Evolutionary conservation across 2,797 vertebrate species (phyloP).

Genomic region (Glossophaga mutica): DNA sequence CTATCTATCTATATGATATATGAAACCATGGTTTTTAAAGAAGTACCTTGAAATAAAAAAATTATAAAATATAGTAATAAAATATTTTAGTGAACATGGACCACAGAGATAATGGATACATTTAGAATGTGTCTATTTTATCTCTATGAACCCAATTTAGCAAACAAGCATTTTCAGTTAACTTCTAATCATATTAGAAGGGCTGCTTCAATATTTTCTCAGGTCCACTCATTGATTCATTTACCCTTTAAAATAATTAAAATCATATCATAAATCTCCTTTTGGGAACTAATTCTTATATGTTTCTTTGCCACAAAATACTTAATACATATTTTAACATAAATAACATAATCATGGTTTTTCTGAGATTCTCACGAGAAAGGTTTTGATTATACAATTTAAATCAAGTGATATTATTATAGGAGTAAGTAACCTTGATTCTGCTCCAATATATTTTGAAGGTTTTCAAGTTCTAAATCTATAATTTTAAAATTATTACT

Average conservation of each 20-base stretch:
- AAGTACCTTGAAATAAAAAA: not conserved
- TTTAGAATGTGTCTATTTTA: not conserved
- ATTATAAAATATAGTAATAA: not conserved
- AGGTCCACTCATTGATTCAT: not conserved
- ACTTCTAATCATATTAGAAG: not conserved
- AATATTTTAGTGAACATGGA: not conserved
- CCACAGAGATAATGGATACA: not conserved
- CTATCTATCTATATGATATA: not conserved
- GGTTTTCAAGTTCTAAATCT: slow-evolving; percentile 23
- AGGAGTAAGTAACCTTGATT: not conserved
- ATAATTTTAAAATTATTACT: not conserved
- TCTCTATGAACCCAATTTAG: not conserved
- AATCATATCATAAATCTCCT: slow-evolving; percentile 5
- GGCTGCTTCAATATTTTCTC: slow-evolving; percentile 17
- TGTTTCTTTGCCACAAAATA: not conserved
- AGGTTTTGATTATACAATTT: not conserved
- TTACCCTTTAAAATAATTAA: slow-evolving; percentile 36
- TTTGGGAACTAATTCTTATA: not conserved
- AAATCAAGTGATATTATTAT: not conserved
- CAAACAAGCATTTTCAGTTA: not conserved
- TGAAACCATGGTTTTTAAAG: not conserved
- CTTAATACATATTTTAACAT: not conserved
- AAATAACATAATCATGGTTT: not conserved
- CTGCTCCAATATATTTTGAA: not conserved
- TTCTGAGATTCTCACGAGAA: not conserved